Evolutionary conservation across 2,888 invertebrate genomes (phyloP).

Genomic region (Drosophila paucipuncta): DNA sequence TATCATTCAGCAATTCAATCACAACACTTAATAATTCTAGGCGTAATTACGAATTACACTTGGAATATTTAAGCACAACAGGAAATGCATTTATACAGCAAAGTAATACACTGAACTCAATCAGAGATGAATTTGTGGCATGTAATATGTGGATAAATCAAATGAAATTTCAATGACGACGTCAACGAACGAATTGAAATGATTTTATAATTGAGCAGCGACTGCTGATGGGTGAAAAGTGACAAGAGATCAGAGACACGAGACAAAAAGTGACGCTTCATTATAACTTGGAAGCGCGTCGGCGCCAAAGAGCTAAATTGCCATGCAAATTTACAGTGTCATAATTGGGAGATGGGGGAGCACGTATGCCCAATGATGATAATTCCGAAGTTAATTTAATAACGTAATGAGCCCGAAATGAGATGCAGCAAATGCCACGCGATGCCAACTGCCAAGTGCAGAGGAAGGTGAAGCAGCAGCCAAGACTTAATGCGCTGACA

Average conservation of each 20-base stretch:
- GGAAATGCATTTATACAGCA: neutral
- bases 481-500: slow-evolving; percentile 48
- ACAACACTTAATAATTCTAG: neutral
- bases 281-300: slow-evolving; percentile 28
- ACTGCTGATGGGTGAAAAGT: neutral
- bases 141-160: slow-evolving; percentile 38
- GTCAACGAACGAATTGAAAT: slow-evolving; percentile 26
- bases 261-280: slow-evolving; percentile 8
- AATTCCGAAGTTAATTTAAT: slow-evolving; percentile 65
- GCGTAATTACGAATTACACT: neutral
- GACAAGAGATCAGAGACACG: slow-evolving; percentile 1
- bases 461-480: neutral
- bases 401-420: slow-evolving; percentile 57
- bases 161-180: slow-evolving; percentile 55
- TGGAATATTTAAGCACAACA: neutral
- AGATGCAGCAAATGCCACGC: slow-evolving; percentile 43
- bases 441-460: slow-evolving; percentile 7
- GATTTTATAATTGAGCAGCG: slow-evolving; percentile 52
- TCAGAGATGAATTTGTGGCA: neutral
- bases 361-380: slow-evolving; percentile 28
- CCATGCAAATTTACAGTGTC: slow-evolving; percentile 46
- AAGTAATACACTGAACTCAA: neutral
- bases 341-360: slow-evolving; percentile 31
- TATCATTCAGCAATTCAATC: neutral
- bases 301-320: slow-evolving; percentile 48